Percentiles rank a stretch among this genome's conserved stretches.
phyloP scores from a whole-genome alignment of 37 sponge, comb jelly and placozoan genomes.

The Hormiphora californensis region DNA sequence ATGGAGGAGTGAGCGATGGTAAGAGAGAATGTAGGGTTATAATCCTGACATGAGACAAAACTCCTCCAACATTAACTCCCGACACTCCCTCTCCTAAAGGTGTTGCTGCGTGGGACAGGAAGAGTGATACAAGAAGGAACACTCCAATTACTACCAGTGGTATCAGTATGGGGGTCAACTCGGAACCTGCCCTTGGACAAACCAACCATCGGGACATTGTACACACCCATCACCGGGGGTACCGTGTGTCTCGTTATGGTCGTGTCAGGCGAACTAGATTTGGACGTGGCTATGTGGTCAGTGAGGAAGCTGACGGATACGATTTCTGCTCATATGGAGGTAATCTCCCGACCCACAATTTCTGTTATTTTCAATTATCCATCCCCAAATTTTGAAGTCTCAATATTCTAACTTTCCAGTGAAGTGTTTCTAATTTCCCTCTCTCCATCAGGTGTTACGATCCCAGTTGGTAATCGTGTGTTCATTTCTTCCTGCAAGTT shows the following conservation, averaged over 20 bases:
- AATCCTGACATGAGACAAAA: too few species aligned
- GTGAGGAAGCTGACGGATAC: neutral
- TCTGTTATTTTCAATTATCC: too few species aligned
- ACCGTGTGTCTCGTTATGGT: neutral
- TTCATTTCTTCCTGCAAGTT: slow-evolving; percentile 1
- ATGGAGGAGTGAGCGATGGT: neutral
- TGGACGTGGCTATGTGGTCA: neutral
- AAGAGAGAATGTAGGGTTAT: too few species aligned
- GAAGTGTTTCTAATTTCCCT: neutral
- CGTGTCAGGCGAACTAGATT: neutral
- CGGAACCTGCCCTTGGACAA: neutral
- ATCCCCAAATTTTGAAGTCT: too few species aligned
- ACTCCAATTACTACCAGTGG: neutral
- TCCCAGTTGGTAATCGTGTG: neutral
- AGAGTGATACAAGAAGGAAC: neutral
- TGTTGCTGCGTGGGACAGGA: neutral
- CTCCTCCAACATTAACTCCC: too few species aligned
- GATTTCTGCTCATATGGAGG: slow-evolving; percentile 1
- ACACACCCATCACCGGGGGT: neutral
- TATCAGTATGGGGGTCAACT: neutral
- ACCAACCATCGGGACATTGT: neutral
- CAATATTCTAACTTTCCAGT: too few species aligned
- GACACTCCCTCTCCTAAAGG: too few species aligned
- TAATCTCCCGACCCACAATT: too few species aligned
- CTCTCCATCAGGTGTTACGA: neutral